A percentile compares a stretch with the other conserved stretches of the same genome.
These are phyloP conservation scores for Gallinago undulata DNA, from an alignment of 2,113 vertebrate species.

Conservation along the genomic window DNA sequence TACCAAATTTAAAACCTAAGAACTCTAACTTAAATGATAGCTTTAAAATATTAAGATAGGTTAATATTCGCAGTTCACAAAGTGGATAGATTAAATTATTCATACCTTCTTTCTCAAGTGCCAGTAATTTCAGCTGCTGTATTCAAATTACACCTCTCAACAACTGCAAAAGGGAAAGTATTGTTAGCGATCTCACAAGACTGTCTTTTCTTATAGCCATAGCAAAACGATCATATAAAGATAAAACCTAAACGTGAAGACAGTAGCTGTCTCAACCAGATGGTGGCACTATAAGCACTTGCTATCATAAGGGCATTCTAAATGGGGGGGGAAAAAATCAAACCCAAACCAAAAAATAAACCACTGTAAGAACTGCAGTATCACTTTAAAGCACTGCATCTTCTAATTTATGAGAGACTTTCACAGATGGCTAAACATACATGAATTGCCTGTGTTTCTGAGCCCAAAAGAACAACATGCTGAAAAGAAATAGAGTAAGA, in stretches of 20 bases:
- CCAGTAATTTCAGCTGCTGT: neutral
- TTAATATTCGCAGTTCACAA: neutral
- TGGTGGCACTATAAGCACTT: constrained; percentile 74
- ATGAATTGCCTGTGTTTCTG: neutral
- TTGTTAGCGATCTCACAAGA: neutral
- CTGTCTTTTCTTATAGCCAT: neutral
- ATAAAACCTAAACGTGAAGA: neutral
- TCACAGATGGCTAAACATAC: neutral
- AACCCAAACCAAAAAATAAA: neutral
- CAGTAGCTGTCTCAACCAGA: constrained; percentile 51
- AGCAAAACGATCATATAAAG: neutral
- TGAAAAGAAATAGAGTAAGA: neutral
- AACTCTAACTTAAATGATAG: neutral
- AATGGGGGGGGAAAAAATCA: neutral
- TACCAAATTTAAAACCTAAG: neutral
- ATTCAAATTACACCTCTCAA: neutral
- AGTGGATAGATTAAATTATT: neutral
- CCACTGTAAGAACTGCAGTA: neutral
- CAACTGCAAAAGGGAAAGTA: neutral
- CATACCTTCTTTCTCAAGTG: neutral
- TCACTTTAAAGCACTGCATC: neutral
- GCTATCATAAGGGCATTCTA: neutral
- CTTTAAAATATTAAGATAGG: neutral
- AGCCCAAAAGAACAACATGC: neutral
- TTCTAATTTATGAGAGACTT: neutral